A percentile compares a stretch with the other conserved stretches of the same genome.
Evolutionary conservation across 2,888 invertebrate genomes (phyloP).

Genomic region (Leistus spinibarbis): DNA sequence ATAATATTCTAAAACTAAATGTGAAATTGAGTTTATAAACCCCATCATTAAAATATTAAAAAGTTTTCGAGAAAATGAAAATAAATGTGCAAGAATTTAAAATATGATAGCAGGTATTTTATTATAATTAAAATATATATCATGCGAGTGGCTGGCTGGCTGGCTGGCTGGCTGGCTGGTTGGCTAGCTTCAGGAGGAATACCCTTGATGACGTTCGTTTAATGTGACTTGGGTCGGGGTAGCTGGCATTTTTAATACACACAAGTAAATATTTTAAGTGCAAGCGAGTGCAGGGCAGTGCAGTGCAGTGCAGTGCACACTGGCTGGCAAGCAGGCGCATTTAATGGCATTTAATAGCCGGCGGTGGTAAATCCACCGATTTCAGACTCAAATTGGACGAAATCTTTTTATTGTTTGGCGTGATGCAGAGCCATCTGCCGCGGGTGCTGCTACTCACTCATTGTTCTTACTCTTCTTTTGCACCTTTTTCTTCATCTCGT

Average conservation of each 20-base stretch:
- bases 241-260: neutral
- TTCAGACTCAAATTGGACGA: constrained; percentile 44
- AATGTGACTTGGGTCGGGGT: neutral
- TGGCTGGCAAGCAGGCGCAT: neutral
- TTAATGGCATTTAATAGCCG: constrained; percentile 15
- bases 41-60: neutral
- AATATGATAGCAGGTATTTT: neutral
- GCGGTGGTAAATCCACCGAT: constrained; percentile 43
- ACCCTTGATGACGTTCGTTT: neutral
- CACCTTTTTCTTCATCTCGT: neutral
- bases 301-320: neutral
- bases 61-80: neutral
- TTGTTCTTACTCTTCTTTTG: constrained; percentile 1
- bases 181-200: no score
- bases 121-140: neutral
- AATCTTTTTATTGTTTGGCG: constrained; percentile 46
- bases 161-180: no score
- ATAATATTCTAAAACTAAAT: neutral
- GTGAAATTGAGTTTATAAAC: neutral
- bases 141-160: neutral
- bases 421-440: constrained; percentile 39
- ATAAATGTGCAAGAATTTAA: neutral
- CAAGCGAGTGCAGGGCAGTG: neutral
- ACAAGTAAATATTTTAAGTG: constrained; percentile 11
- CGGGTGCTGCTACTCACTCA: neutral